Evolutionary conservation across 2,888 invertebrate species (phyloP).

Genomic region (Palloptera scutellata): DNA sequence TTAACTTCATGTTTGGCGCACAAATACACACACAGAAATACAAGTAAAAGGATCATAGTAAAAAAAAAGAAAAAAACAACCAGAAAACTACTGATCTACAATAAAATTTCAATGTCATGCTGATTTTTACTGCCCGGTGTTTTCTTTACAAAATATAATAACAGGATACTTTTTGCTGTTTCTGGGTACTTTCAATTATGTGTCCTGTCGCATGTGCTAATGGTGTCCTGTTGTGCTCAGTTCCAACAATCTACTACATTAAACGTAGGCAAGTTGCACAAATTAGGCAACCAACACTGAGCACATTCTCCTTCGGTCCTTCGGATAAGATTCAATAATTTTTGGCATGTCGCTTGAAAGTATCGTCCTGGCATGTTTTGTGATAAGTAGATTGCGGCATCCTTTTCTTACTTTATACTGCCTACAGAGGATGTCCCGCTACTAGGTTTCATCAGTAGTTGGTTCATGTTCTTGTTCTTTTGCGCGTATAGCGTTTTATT

Average conservation of each 20-base stretch:
- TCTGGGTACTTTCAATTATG: conserved; percentile 19
- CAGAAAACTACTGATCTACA: conserved; percentile 23
- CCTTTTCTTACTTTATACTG: conserved; percentile 4
- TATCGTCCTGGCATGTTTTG: neutral
- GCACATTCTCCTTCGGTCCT: conserved; percentile 2
- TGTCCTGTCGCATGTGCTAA: conserved; percentile 5
- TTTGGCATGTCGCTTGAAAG: neutral
- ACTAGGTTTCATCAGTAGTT: conserved; percentile 1
- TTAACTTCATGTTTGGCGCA: neutral
- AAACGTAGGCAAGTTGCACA: conserved; percentile 31
- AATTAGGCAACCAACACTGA: conserved; percentile 19
- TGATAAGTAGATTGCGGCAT: neutral
- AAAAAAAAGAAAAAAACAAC: conserved; percentile 8
- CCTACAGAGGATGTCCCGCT: conserved; percentile 16
- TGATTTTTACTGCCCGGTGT: conserved; percentile 21
- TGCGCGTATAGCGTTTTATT: neutral
- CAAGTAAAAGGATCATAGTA: conserved; percentile 13
- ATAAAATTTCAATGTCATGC: conserved; percentile 35
- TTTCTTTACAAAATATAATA: no score
- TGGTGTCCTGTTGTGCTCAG: conserved; percentile 5
- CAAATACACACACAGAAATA: neutral
- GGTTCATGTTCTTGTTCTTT: conserved; percentile 26
- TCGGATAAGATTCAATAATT: conserved; percentile 14
- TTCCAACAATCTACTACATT: conserved; percentile 5
- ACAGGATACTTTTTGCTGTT: no score